Evolutionary conservation across 2,888 invertebrate genomes (phyloP), one percentile per base, ranked within the genome.

Genomic region (Hirtodrosophila alboralis): DNA sequence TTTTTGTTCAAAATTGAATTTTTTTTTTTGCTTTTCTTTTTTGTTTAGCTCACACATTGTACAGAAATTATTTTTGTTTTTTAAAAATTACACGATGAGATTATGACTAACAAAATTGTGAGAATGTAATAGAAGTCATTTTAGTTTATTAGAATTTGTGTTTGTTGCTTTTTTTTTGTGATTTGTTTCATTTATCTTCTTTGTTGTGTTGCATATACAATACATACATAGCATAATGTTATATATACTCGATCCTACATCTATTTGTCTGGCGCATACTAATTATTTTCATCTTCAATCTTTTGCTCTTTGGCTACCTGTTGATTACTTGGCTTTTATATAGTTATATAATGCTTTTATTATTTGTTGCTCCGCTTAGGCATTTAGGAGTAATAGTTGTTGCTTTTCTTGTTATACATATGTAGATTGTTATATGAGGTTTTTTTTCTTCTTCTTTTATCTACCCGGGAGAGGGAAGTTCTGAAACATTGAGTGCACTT

Each of bases 61-160:
- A 69, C 54, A 64, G 75, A 72, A 72, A 75, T 60, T 59, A n/a
- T n/a, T n/a, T n/a, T n/a, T n/a, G n/a, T n/a, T 47, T 45, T 62
- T 68, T 65, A 69, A 81, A 84, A 83, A 78, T 80, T 75, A 83
- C 84, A 77, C 73, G 52, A 81, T 84, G 87, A 86, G 56, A 57
- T 77, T 84, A 87, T 86, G 87, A 84, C 75, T 80, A 84, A 86
- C 86, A 63, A 84, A 87, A 75, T 76, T 81, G 73, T 83, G 86
- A 87, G 85, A 87, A 87, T 86, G 87, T 87, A n/a, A n/a, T n/a
- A 73, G 63, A 79, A 86, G 85, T 86, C 78, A 78, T 67, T 80
- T 70, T 61, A 51, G 56, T 63, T 52, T 47, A 27, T 53, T 45
- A 49, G 33, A 23, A 36, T 61, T 41, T 61, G 30, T 68, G 43